phyloP scores from a whole-genome alignment of 2,888 invertebrate species.

The Napeogenes inachia region DNA sequence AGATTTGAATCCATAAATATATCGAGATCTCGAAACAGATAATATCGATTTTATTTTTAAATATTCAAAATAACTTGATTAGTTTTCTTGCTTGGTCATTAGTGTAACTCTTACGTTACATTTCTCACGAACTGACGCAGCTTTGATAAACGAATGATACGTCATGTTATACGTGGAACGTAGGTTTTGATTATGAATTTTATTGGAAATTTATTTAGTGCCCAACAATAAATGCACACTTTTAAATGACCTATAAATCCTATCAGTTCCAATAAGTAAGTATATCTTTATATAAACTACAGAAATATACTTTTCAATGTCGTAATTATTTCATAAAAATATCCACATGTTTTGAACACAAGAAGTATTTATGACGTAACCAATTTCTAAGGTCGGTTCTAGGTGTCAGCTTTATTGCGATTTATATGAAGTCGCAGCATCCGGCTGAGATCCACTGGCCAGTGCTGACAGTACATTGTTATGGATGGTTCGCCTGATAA shows the following conservation, averaged over 20 bases:
- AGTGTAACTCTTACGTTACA: neutral
- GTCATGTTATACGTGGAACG: neutral
- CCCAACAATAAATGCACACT: neutral
- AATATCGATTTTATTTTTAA: too few relatives aligned
- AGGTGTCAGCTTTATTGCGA: constrained; percentile 29
- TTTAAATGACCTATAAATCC: neutral
- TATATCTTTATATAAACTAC: too few relatives aligned
- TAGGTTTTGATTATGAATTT: neutral
- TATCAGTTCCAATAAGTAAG: neutral
- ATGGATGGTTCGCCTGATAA: neutral
- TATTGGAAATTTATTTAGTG: neutral
- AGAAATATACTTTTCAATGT: too few relatives aligned
- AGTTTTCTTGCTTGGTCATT: too few relatives aligned
- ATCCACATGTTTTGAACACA: too few relatives aligned
- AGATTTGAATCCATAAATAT: too few relatives aligned
- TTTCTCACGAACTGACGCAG: constrained; percentile 3
- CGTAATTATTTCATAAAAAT: too few relatives aligned
- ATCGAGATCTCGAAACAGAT: too few relatives aligned
- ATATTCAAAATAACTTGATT: too few relatives aligned
- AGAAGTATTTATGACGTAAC: neutral
- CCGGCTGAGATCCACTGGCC: constrained; percentile 35
- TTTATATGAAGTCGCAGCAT: constrained; percentile 33
- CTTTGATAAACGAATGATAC: neutral
- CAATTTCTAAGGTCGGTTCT: neutral
- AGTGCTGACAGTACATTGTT: constrained; percentile 26